Base-by-base conservation (phyloP, 2,888 invertebrate species). In the Parnassius mnemosyne region DNA sequence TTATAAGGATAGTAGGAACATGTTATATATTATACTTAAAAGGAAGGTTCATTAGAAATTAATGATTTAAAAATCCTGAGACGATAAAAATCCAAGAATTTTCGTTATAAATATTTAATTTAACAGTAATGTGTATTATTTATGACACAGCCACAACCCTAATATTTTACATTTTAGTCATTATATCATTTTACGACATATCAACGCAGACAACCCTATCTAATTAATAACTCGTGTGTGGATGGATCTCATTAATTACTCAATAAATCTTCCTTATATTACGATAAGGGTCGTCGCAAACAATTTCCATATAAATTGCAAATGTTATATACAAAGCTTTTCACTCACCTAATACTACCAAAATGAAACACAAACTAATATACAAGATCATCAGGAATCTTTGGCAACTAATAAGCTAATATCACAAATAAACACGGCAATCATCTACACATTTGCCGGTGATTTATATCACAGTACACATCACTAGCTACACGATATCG, bases 371-470 rank as follows among this genome's bases (percentile, higher is more conserved):
- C 87, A 91, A 85, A 85, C 86, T 89, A 87, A 91, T 91, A 84
- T 90, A 91, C 83, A 91, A 91, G 91, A 91, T 90, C 91, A 91
- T 91, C 81, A 89, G 90, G 91, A 91, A 84, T 91, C 90, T 90
- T 91, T 91, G 90, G 91, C 86, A 89, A 89, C 87, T 89, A 90
- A 87, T 88, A 87, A 89, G 87, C 88, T 89, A 90, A 85, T 89
- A 90, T 91, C 91, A 91, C 91, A 87, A 83, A 74, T 76, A 78
- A 75, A 75, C 76, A 77, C 79, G 87, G 80, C 89, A 87, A 89
- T 90, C 90, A 91, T 91, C 87, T 89, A 89, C 83, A 78, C 79
- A 84, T 87, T 79, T 82, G 89, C 83, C 87, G 84, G 83, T 81
- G 79, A 86, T 84, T 86, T 83, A 84, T 89, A 89, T 90, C 90